Base-by-base conservation (phyloP, 2,797 vertebrate species). In the Amphiprion clarkii region DNA sequence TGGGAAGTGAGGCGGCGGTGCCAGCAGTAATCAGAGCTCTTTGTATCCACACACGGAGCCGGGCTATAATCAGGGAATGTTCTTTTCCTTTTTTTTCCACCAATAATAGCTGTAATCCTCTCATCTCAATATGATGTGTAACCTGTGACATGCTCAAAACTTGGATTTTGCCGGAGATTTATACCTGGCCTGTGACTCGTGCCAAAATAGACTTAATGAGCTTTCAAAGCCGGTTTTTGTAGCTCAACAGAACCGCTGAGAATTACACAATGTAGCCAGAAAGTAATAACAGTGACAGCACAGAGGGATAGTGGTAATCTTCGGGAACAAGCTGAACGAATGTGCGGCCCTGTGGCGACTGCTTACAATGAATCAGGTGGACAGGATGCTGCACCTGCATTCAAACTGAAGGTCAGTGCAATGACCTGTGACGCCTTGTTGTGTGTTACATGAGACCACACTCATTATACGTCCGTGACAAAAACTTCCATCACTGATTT, bases 21-120 rank as follows among this genome's bases (percentile, higher is more conserved):
- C 82, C 88, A 90, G 84, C 70, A 68, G 84, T 84, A 90, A 93
- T 92, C 91, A 92, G 79, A 77, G 79, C 81, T 85, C 86, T 85
- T 93, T 93, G 87, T 91, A 76, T 83, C 66, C 78, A 71, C 81
- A 86, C 81, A 87, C 78, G 76, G 69, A 70, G 79, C 64, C 11
- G 14, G 21, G 74, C 67, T 81, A 40, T 66, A 87, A 92, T 87
- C 87, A 87, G 59, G 7, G 59, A 85, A 74, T 44, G 70, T 61
- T 90, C 57, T 61, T 78, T 76, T 68, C 36, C 33, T 57, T 44
- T 44, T 23, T 4, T 2, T n/a, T 3, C 48, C 66, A 68, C 62
- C 66, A 81, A 79, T 77, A 88, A 86, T 72, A 77, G 78, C 74
- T 72, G 54, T 81, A 89, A 91, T 89, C 83, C 83, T 85, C 79